Base-by-base conservation (phyloP, 2,113 vertebrate genomes). In the Reinhardtius hippoglossoides region DNA sequence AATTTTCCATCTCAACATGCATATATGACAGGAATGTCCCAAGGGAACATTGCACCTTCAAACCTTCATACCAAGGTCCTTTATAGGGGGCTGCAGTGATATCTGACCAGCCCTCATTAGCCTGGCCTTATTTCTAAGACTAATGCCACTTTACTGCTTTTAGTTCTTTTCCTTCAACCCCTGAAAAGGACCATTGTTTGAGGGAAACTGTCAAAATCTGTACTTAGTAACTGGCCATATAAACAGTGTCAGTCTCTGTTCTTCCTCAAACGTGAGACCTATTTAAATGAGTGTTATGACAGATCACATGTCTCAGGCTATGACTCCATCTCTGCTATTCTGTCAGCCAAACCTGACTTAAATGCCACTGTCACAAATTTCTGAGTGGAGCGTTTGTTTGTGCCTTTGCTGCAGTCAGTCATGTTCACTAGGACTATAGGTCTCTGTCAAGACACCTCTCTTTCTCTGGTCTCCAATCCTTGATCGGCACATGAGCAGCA, bases 101-200 rank as follows among this genome's bases (percentile, higher is more conserved):
- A 69, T 78, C 61, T 78, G 35, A 88, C 69, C 59, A 70, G 54
- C 69, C 67, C 70, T 84, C 73, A 84, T 80, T 82, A 83, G 60
- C 70, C 42, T 67, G 74, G 55, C 76, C 74, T 83, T 85, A 67
- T 86, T 80, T 71, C 73, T 24, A 24, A 37, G 65, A 84, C 56
- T 61, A 63, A 78, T 59, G 40, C 42, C 70, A 63, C 31, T 70
- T 60, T 31, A 6, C 54, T 72, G 65, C 71, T 35, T 82, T 80
- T 72, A 82, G 73, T 31, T 77, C 50, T 74, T 57, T 75, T 21
- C 31, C 35, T 75, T 26, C 50, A n/a, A 40, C 48, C 54, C 56
- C 27, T 63, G 42, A 74, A 67, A 68, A 5, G 3, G 5, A 23
- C n/a, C 3, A 20, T 60, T 74, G 81, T 72, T 67, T 61, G 62